A percentile compares a stretch with the other conserved stretches of the same genome.
phyloP scores from a whole-genome alignment of 2,888 invertebrate species.

The Archips crataeganus region DNA sequence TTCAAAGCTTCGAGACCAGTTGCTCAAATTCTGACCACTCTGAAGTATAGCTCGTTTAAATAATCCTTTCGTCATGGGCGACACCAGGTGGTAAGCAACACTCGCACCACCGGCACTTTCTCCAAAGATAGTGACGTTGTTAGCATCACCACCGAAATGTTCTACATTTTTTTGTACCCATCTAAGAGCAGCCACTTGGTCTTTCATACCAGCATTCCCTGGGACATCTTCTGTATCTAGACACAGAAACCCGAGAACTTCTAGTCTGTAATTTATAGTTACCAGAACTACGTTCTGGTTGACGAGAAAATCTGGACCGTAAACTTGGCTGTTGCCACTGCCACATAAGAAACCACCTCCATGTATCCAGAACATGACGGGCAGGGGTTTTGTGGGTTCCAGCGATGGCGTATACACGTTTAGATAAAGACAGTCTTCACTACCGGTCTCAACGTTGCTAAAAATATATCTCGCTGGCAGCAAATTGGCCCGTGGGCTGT shows the following conservation, averaged over 20 bases:
- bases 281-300: slow-evolving; percentile 54
- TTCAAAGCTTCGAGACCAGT: slow-evolving; percentile 78
- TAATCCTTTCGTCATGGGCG: slow-evolving; percentile 49
- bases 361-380: slow-evolving; percentile 57
- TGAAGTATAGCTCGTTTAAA: slow-evolving; percentile 82
- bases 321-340: slow-evolving; percentile 51
- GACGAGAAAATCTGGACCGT: slow-evolving; percentile 56
- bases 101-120: slow-evolving; percentile 49
- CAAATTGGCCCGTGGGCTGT: slow-evolving; percentile 54
- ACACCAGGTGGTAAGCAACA: slow-evolving; percentile 47
- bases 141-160: slow-evolving; percentile 56
- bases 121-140: slow-evolving; percentile 57
- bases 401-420: slow-evolving; percentile 57
- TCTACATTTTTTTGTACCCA: slow-evolving; percentile 54
- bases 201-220: slow-evolving; percentile 60
- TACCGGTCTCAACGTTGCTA: slow-evolving; percentile 46
- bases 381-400: slow-evolving; percentile 47
- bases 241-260: slow-evolving; percentile 56
- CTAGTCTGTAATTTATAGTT: slow-evolving; percentile 56
- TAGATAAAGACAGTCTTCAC: slow-evolving; percentile 57
- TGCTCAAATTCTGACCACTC: slow-evolving; percentile 86
- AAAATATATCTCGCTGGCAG: slow-evolving; percentile 50
- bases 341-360: slow-evolving; percentile 53
- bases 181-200: slow-evolving; percentile 56
- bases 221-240: slow-evolving; percentile 56